Conservation (phyloP, 2,797 vertebrate genomes). For the Momotus momota region DNA sequence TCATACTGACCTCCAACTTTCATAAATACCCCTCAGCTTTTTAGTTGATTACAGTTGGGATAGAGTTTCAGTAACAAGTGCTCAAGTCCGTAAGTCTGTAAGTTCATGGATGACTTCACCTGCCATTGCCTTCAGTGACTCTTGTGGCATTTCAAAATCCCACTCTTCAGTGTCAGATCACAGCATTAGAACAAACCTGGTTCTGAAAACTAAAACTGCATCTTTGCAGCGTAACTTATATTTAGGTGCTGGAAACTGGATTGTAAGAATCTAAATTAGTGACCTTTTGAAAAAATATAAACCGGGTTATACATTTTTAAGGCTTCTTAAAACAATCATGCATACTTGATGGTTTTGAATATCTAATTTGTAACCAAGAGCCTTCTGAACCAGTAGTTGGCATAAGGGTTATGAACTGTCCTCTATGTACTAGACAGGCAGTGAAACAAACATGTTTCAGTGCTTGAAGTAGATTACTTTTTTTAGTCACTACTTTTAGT, state of each 20-base stretch:
- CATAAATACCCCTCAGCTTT: background rate
- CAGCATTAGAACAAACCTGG: background rate
- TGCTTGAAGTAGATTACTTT: background rate
- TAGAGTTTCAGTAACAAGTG: background rate
- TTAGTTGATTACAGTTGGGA: background rate
- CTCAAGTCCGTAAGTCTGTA: background rate
- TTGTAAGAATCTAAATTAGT: background rate
- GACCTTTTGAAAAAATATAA: background rate
- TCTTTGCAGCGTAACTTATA: background rate
- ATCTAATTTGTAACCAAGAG: slow-evolving; percentile 27
- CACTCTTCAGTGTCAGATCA: background rate
- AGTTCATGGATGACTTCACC: background rate
- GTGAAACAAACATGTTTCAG: background rate
- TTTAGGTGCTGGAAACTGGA: background rate
- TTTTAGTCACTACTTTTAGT: background rate
- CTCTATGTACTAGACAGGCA: background rate
- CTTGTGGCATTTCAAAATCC: background rate
- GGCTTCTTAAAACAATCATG: background rate
- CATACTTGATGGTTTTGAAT: slow-evolving; percentile 24
- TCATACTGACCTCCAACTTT: background rate
- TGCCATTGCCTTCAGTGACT: background rate
- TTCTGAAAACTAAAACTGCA: background rate
- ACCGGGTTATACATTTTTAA: background rate
- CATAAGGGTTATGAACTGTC: background rate
- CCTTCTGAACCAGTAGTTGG: background rate